Evolutionary conservation across 23 tunicate species (phyloP), one percentile per base, ranked within the genome.

Genomic region (Trididemnum clinides): DNA sequence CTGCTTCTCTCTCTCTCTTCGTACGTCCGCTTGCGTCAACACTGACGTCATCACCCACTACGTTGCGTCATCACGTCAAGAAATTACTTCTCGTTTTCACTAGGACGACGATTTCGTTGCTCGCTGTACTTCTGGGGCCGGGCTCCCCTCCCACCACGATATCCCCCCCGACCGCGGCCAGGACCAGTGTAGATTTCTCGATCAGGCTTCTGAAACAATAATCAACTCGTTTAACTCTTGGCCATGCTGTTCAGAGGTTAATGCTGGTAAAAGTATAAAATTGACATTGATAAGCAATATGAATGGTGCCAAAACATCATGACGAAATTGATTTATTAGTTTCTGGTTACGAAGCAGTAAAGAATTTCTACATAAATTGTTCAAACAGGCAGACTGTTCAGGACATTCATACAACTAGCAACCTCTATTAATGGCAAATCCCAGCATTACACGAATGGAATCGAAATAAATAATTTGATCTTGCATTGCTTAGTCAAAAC

Each of bases 51-150:
- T 59, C 66, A n/a, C 66, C 66, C 20, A 19, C 66, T 69, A 3
- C 75, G 36, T 69, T 7, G 31, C 75, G 36, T 69, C 75, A 33
- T 37, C 37, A 69, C 7, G 38, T 4, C 23, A 6, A 2, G 75
- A 33, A 28, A 7, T 84, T 72, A 87, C 50, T 87, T 80, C 50
- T 87, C 91, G 81, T 49, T 71, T 36, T 87, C 91, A 34, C 91
- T 87, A 1, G 81, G 39, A 18, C 84, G 64, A 2, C 85, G 85
- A 71, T 66, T 92, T 30, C 97, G 88, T 66, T 92, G 97, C 39
- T 92, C 97, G 65, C 97, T 92, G 80, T 92, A 92, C 71, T 92
- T 92, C 78, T 87, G 91, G 23, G 88, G 88, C 57, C 86, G 57
- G 1, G 89, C 33, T 22, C 88, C 76, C 25, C 86, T 64, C 3